A percentile compares a stretch with the other conserved stretches of the same genome.
Evolutionary conservation across 2,797 vertebrate species (phyloP).

Genomic region (Gastrophryne carolinensis): DNA sequence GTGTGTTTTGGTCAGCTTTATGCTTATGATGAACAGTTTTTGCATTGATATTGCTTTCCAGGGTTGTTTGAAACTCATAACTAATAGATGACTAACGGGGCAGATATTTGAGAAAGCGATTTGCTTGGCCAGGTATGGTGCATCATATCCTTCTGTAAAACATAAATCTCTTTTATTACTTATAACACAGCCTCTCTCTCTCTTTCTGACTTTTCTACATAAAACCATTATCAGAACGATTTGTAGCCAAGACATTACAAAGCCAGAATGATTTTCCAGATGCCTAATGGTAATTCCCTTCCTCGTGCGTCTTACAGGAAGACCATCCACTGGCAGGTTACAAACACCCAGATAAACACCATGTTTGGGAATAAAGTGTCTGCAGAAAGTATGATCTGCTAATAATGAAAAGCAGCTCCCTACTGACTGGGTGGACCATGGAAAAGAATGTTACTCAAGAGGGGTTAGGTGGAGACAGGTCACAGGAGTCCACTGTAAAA

Average conservation of each 20-base stretch:
- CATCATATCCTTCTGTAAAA: too few species aligned
- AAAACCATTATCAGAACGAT: slow-evolving; percentile 11
- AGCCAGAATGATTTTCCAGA: slow-evolving; percentile 42
- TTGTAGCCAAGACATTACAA: slow-evolving; percentile 30
- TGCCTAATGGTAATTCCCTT: slow-evolving; percentile 32
- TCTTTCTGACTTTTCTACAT: slow-evolving; percentile 19
- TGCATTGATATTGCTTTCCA: too few species aligned
- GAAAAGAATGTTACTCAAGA: background rate
- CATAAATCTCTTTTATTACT: too few species aligned
- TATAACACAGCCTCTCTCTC: background rate
- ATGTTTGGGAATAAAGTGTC: slow-evolving; percentile 11
- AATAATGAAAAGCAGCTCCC: slow-evolving; percentile 15
- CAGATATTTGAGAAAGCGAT: too few species aligned
- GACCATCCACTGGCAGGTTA: slow-evolving; percentile 26
- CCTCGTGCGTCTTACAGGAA: slow-evolving; percentile 42
- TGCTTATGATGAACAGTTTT: too few species aligned
- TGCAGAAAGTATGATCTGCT: slow-evolving; percentile 1
- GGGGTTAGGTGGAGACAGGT: too few species aligned
- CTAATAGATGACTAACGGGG: too few species aligned
- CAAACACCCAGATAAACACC: slow-evolving; percentile 39
- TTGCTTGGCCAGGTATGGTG: too few species aligned
- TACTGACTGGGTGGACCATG: background rate
- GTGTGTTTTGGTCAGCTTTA: too few species aligned
- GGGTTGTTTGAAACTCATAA: too few species aligned
- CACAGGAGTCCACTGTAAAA: too few species aligned